Percentiles rank a stretch among this genome's conserved stretches.
These are phyloP conservation scores for Homarus gammarus DNA, from an alignment of 2,888 invertebrate species.

Conservation along the genomic window DNA sequence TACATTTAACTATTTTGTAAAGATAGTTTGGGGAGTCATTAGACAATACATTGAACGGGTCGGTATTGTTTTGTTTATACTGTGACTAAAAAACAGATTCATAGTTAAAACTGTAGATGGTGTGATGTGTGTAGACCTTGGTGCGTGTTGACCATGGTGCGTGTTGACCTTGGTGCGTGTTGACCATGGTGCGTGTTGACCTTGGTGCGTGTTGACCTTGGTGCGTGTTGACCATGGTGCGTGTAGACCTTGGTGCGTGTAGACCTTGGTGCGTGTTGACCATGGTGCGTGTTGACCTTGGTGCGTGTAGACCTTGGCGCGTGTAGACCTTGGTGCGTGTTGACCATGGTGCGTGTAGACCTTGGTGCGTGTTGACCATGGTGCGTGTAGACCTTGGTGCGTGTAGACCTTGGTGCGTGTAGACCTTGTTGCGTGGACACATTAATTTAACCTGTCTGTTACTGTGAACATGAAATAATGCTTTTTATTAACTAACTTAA, in stretches of 20 bases:
- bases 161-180: background rate
- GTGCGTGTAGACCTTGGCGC: background rate
- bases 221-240: background rate
- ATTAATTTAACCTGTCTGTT: too few species aligned
- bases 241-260: slow-evolving; percentile 21
- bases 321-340: background rate
- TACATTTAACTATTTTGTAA: too few species aligned
- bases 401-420: background rate
- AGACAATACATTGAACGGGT: too few species aligned
- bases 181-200: background rate
- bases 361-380: background rate
- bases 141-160: slow-evolving; percentile 30
- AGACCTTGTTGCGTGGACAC: too few species aligned
- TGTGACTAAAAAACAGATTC: too few species aligned
- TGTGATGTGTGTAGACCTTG: background rate
- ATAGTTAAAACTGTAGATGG: too few species aligned
- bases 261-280: too few species aligned
- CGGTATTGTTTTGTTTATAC: too few species aligned
- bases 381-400: background rate
- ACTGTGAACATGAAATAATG: too few species aligned
- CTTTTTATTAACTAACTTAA: too few species aligned
- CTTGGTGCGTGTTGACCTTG: background rate
- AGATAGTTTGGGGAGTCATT: too few species aligned
- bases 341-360: background rate
- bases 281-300: slow-evolving; percentile 3